Evolutionary conservation across 2,888 invertebrate species (phyloP), one percentile per base, ranked within the genome.

Genomic region (Ganaspis brasiliensis): DNA sequence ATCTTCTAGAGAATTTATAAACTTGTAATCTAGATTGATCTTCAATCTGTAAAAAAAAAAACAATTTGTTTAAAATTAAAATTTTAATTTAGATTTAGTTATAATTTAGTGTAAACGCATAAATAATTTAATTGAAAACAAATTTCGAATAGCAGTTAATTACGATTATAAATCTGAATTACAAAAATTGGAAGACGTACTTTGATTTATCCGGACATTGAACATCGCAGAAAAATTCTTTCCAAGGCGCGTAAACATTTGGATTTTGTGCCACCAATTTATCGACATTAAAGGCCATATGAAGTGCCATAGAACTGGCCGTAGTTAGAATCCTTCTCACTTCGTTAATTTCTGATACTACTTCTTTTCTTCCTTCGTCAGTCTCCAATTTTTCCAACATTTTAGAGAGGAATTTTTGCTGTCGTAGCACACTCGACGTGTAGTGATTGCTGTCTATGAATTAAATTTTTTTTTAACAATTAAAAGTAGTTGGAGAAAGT

Each of bases 401-500:
- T 9, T 94, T 92, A 8, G 94, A 94, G 24, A 98, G 92, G 91
- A 97, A 97, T 82, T 94, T 94, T 77, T 95, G 95, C 87, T 98
- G 97, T 0, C 95, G 93, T 16, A 97, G 90, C 85, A 97, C 94
- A 63, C 96, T 95, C 83, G 94, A 93, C 83, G 94, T 93, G 87
- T 94, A 94, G 73, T 94, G 92, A 91, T 97, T 97, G 88, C 95
- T 96, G 85, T 96, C 95, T 93, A 89, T 6, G 87, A 81, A 73
- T 37, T n/a, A 8, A 37, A 45, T 37, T 61, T 74, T 21, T n/a
- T n/a, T n/a, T n/a, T n/a, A n/a, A n/a, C n/a, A n/a, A n/a, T n/a
- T n/a, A n/a, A n/a, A n/a, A n/a, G n/a, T n/a, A n/a, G n/a, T n/a
- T n/a, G n/a, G n/a, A n/a, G n/a, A n/a, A n/a, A n/a, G n/a, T n/a